Evolutionary conservation across 2,113 vertebrate genomes (phyloP), one percentile per base, ranked within the genome.

Genomic region (Gobio gobio): DNA sequence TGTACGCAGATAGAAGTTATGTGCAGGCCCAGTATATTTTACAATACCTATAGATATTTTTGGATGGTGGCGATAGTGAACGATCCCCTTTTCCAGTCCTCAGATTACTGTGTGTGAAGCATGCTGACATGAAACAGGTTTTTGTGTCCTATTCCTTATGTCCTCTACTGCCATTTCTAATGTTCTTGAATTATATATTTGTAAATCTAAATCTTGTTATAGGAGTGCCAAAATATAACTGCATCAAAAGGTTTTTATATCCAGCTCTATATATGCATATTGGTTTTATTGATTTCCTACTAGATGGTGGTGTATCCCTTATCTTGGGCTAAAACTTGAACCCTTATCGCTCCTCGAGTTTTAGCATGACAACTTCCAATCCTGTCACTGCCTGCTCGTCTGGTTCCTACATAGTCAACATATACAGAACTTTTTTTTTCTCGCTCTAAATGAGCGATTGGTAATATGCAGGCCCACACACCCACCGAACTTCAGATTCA

Each of bases 221-320:
- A 90, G 70, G 85, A 92, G 94, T 94, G 94, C 94, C 94, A 95
- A 94, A 93, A 90, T 90, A 88, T 84, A 90, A 84, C 87, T 90
- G 88, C 86, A 89, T 86, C 63, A 85, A 87, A 78, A 18, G 86
- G 91, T 82, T 93, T 91, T 90, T 72, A 87, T 88, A 77, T 84
- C 79, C 86, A 66, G 83, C 58, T 78, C 77, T 81, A 83, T 81
- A 85, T 83, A 83, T 83, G 76, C 86, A 78, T 83, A 78, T 82
- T 73, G 36, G 70, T 88, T 90, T 88, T 83, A 78, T 82, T 73
- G 36, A 75, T 88, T 90, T 88, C 86, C 16, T 76, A 84, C 59
- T 80, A 24, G 58, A 76, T 79, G 18, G 51, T 29, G 24, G 54
- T 77, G 43, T 40, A 40, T 85, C 16, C 47, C 77, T 63, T 76